These are phyloP conservation scores for Coelopa frigida DNA, from an alignment of 1,140 invertebrate genomes.

Conservation along the genomic window DNA sequence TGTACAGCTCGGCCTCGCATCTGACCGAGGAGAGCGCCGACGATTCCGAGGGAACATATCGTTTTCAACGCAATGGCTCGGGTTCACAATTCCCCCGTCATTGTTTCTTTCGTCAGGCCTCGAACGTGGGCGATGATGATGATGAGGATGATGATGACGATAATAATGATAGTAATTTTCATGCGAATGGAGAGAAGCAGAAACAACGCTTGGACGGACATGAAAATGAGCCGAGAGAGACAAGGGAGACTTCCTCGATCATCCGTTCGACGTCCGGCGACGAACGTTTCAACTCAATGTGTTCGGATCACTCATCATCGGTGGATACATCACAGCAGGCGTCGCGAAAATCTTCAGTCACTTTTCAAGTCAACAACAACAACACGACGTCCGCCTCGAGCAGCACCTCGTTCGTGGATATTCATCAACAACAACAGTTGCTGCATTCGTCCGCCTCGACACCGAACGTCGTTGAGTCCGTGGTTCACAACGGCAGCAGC, in stretches of 20 bases:
- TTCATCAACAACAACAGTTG: not conserved
- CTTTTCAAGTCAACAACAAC: conserved; percentile 13
- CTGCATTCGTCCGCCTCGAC: not conserved
- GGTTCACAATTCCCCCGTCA: conserved; percentile 39
- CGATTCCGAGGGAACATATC: conserved; percentile 10
- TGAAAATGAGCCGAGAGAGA: no score
- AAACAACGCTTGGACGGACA: no score
- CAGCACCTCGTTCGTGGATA: conserved; percentile 1
- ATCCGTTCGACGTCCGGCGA: conserved; percentile 10
- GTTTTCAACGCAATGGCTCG: conserved; percentile 35
- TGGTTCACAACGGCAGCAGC: no score
- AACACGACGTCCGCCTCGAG: conserved; percentile 8
- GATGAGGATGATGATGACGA: no score
- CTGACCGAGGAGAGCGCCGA: conserved; percentile 15
- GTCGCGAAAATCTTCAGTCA: conserved; percentile 14
- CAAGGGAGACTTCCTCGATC: no score
- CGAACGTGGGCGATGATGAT: conserved; percentile 5
- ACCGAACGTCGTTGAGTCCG: conserved; percentile 3
- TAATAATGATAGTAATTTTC: no score
- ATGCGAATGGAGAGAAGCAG: no score
- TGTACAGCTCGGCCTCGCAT: conserved; percentile 31
- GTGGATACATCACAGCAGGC: conserved; percentile 16
- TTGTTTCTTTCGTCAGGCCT: conserved; percentile 33
- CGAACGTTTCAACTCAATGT: conserved; percentile 15
- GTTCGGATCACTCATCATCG: conserved; percentile 19